Conservation (phyloP, 2,797 vertebrate genomes). For the Phrynocephalus guinanensis region DNA sequence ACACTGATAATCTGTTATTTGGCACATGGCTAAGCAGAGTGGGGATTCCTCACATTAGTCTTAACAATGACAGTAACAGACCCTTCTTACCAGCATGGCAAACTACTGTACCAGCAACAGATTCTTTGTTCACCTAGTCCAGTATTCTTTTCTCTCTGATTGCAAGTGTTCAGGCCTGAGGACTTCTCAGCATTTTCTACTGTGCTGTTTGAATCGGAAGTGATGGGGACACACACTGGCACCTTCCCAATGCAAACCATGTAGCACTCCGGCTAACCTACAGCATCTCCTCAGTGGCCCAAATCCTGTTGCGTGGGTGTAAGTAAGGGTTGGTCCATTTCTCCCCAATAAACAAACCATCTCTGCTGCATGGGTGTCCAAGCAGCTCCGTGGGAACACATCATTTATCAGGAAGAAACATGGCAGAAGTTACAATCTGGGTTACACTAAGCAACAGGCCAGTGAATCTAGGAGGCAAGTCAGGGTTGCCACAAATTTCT, state of each 20-base stretch:
- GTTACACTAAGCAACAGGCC: too few relatives aligned
- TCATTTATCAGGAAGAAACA: too few relatives aligned
- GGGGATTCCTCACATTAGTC: not conserved
- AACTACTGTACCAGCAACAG: not conserved
- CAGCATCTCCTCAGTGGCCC: not conserved
- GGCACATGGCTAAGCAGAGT: not conserved
- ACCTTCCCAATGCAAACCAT: not conserved
- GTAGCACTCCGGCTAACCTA: not conserved
- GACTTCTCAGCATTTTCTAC: not conserved
- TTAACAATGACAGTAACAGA: not conserved
- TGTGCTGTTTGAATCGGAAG: not conserved
- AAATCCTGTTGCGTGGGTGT: too few relatives aligned
- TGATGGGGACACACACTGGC: not conserved
- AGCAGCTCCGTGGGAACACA: too few relatives aligned
- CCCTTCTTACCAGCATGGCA: not conserved
- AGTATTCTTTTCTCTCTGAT: not conserved
- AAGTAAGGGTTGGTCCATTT: too few relatives aligned
- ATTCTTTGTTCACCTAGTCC: not conserved
- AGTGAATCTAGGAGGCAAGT: too few relatives aligned
- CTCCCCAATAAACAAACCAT: too few relatives aligned
- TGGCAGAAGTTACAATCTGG: too few relatives aligned
- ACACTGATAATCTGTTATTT: not conserved
- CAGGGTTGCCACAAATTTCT: too few relatives aligned
- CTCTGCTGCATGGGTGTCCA: too few relatives aligned
- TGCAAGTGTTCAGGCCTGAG: not conserved